These are phyloP conservation scores for Gallinago stenura DNA, from an alignment of 2,797 vertebrate genomes.

Conservation along the genomic window DNA sequence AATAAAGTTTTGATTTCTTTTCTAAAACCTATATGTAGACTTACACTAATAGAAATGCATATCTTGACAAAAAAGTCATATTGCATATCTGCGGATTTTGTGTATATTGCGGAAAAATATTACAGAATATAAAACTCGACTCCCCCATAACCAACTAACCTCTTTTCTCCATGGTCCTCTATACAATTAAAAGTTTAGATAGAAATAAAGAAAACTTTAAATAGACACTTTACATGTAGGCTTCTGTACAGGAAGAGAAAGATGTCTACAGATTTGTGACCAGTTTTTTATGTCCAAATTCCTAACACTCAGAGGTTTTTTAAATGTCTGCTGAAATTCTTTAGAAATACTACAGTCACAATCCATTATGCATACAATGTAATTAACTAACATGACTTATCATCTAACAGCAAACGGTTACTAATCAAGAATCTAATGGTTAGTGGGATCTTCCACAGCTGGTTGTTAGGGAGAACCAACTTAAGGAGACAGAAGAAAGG, in stretches of 20 bases:
- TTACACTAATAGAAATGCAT: not conserved
- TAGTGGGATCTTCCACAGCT: not conserved
- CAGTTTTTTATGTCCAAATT: not conserved
- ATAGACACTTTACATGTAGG: accelerated
- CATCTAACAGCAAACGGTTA: not conserved
- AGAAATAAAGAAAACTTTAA: not conserved
- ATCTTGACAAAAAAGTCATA: not conserved
- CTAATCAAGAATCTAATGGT: not conserved
- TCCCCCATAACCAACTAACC: not conserved
- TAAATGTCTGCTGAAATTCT: not conserved
- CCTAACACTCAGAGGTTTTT: not conserved
- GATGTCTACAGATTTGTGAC: not conserved
- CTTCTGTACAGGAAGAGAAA: not conserved
- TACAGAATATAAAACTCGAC: not conserved
- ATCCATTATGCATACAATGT: not conserved
- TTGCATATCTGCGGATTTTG: not conserved
- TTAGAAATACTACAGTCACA: not conserved
- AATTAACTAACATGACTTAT: not conserved
- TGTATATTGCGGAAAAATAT: not conserved
- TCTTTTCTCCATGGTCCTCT: not conserved
- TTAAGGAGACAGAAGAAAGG: not conserved
- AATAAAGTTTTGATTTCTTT: conserved; percentile 28
- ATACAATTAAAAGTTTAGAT: not conserved
- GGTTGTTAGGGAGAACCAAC: not conserved
- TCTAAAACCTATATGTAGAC: not conserved